These are phyloP conservation scores for Sebastes cheni DNA, from an alignment of 2,797 vertebrate species.

Conservation along the genomic window DNA sequence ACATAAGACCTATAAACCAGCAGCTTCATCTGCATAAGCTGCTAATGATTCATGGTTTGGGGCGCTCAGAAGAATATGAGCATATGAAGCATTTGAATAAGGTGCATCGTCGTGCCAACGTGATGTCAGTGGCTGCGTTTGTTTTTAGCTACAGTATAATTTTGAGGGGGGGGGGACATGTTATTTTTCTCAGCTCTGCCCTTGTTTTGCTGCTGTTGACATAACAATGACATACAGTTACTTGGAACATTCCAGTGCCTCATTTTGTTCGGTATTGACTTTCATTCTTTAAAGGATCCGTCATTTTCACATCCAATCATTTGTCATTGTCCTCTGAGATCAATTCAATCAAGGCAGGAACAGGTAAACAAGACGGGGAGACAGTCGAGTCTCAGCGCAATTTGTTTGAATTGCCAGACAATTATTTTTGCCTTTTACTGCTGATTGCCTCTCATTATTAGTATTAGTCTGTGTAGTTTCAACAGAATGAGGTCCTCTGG, in stretches of 20 bases:
- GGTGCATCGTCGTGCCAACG: conserved; percentile 6
- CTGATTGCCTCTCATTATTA: conserved; percentile 31
- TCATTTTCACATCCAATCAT: conserved; percentile 40
- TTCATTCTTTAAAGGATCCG: conserved; percentile 14
- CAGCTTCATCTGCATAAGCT: conserved; percentile 64
- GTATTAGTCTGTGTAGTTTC: not conserved
- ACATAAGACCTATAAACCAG: conserved; percentile 41
- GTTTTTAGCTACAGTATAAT: conserved; percentile 50
- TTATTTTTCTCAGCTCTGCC: conserved; percentile 1
- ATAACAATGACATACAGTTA: not conserved
- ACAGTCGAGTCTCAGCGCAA: not conserved
- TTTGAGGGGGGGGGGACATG: not conserved
- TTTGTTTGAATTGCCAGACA: conserved; percentile 3
- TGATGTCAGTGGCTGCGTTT: conserved; percentile 41
- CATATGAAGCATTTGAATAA: conserved; percentile 42
- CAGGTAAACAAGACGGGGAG: conserved; percentile 27
- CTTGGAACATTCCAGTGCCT: conserved; percentile 23
- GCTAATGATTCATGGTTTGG: conserved; percentile 56
- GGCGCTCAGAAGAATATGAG: conserved; percentile 10
- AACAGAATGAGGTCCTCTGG: conserved; percentile 8
- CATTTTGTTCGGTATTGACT: conserved; percentile 58
- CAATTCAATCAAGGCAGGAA: conserved; percentile 28
- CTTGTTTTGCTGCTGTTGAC: conserved; percentile 34
- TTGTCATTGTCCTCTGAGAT: conserved; percentile 32
- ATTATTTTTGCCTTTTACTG: conserved; percentile 21